Base-by-base conservation (phyloP, 2,797 vertebrate species). In the Geotria australis region DNA sequence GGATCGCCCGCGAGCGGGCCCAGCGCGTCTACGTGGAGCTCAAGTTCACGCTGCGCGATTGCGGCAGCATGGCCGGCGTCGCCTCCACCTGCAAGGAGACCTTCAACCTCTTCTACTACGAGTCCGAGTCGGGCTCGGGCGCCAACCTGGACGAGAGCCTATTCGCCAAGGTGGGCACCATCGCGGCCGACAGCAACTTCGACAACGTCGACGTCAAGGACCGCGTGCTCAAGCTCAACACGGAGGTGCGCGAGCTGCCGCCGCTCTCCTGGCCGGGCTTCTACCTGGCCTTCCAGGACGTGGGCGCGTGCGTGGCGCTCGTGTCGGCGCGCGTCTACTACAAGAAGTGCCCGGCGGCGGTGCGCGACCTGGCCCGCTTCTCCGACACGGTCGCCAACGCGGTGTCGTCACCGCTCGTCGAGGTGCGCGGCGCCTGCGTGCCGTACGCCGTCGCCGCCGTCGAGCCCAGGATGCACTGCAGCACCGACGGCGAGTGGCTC, bases 171-270 rank as follows among this genome's bases (percentile, higher is more conserved):
- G 91, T 96, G 3, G 89, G 95, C 74, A 96, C 89, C 48, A 96
- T 96, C 8, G 89, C 89, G 0, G 89, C 89, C 2, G 89, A 96
- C 56, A 88, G 95, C 68, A 96, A 88, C 64, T 96, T 96, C 71
- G 95, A 88, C 3, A 88, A 98, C 59, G 94, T 85, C 75, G 89
- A 98, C 71, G 79, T 98, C 0, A 88, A 88, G 2, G 89, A 98
- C 66, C 80, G 89, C 48, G 91, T 98, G 65, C 80, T 98, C 59
- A 98, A 98, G 68, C 80, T 98, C 46, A 98, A 98, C 65, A 98
- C 85, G 1, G 89, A 98, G 66, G 73, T 98, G 64, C 79, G 89
- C 0, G 89, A 98, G 73, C 85, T 95, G 64, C 84, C 85, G 48
- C 84, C 85, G 56, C 68, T 98, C 68, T 79, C 70, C 62, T 82